phyloP scores from a whole-genome alignment of 2,888 invertebrate genomes.

The Oscheius sp. region DNA sequence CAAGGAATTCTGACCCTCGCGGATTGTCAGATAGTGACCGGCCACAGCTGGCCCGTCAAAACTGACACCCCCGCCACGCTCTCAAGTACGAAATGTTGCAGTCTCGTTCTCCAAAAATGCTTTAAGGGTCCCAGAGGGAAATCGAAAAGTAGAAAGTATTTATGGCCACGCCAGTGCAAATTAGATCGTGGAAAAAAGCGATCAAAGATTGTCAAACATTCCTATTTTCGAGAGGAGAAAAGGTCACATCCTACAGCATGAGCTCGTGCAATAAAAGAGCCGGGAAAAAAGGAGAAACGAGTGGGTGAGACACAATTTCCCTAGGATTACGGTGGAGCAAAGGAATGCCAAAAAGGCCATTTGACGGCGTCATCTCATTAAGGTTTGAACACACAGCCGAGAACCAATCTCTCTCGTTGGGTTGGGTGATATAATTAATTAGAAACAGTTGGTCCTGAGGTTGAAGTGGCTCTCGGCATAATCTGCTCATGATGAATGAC shows the following conservation, averaged over 20 bases:
- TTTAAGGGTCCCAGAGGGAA: conserved; percentile 22
- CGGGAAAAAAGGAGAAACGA: background rate
- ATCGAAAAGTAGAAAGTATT: conserved; percentile 17
- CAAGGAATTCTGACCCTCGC: conserved; percentile 7
- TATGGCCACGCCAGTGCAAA: conserved; percentile 13
- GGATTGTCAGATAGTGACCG: background rate
- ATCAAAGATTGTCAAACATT: background rate
- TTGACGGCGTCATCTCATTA: conserved; percentile 19
- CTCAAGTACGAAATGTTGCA: background rate
- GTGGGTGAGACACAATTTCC: background rate
- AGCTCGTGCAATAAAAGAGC: background rate
- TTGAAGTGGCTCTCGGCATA: background rate
- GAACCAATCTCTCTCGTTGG: background rate
- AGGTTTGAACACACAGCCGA: conserved; percentile 1
- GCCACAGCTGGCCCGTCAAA: conserved; percentile 22
- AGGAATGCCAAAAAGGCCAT: background rate
- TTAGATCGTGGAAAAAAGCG: background rate
- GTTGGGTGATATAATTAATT: conserved; percentile 13
- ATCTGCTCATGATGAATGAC: conserved; percentile 16
- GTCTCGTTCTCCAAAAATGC: background rate
- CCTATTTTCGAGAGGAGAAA: conserved; percentile 4
- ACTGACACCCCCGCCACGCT: conserved; percentile 11
- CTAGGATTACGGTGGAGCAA: conserved; percentile 14
- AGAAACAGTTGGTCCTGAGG: conserved; percentile 18
- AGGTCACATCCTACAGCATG: background rate